Evolutionary conservation across 2,888 invertebrate genomes (phyloP), one percentile per base, ranked within the genome.

Genomic region (Epinotia brunnichana): DNA sequence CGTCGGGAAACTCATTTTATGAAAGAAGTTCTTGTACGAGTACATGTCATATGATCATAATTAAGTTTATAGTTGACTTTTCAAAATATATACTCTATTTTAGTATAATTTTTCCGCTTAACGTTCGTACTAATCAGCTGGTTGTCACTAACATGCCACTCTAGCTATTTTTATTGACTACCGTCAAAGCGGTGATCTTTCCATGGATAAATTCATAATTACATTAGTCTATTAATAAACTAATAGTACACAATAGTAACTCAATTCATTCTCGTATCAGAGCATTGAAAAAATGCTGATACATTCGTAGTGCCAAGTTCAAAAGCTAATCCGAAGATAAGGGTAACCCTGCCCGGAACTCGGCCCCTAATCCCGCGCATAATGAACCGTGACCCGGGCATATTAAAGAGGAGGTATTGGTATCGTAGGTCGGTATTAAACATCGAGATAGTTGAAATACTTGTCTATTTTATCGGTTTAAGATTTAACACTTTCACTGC

Each of bases 381-480:
- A 75, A 75, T 75, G 73, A 75, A 64, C 48, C 69, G 69, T 61
- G 72, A 35, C 66, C 74, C 67, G 39, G 60, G 57, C 61, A 53
- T 73, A 70, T 74, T 74, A 73, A 72, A 67, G 60, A 71, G 68
- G 64, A 48, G 61, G 57, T 53, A 57, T 64, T 39, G 53, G 57
- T 51, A 57, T 63, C 60, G 24, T 60, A 53, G 54, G 54, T 53
- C 21, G 57, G 21, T 19, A 67, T 66, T 66, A 7, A 19, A 24
- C 10, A 48, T 61, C 24, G 39, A 39, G 17, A 41, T 62, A n/a
- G 17, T 48, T 62, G 19, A 35, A 24, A 19, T 60, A 60, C 9
- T 9, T 29, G 29, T 29, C 7, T n/a, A n/a, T 13, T 2, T 57
- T 7, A 51, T 13, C 13, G 3, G 2, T 1, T 24, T 24, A 24